Conservation (phyloP, 2,113 vertebrate species). For the Ceuthmochares aereus region DNA sequence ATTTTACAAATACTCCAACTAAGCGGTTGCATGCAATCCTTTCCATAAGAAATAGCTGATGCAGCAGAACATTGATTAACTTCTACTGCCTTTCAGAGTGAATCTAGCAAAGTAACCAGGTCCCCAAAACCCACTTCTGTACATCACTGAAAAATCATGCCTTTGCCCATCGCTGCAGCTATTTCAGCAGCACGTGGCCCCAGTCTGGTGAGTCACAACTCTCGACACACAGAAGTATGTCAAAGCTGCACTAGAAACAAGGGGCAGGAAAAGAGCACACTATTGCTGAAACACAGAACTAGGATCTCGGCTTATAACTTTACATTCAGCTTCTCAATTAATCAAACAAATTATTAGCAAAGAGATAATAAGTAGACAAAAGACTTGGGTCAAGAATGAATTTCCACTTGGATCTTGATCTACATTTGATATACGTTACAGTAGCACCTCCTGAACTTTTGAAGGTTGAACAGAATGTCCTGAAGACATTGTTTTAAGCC, state of each 20-base stretch:
- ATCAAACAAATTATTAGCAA: background rate
- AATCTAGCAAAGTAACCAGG: background rate
- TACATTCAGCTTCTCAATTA: background rate
- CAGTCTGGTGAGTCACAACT: fast-evolving
- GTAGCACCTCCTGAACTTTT: background rate
- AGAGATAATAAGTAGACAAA: background rate
- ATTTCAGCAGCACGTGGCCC: background rate
- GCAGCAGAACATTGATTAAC: background rate
- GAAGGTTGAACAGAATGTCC: background rate
- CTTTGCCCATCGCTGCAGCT: background rate
- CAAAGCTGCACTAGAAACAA: background rate
- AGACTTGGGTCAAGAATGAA: background rate
- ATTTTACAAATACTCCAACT: background rate
- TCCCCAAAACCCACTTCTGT: background rate
- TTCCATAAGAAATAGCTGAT: background rate
- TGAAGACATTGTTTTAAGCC: background rate
- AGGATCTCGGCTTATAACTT: background rate
- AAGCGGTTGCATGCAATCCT: background rate
- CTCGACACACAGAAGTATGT: background rate
- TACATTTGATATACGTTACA: background rate
- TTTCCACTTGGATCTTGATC: background rate
- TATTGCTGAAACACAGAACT: background rate
- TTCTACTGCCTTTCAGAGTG: background rate
- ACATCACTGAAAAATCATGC: background rate
- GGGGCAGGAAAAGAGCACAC: background rate